A percentile compares a stretch with the other conserved stretches of the same genome.
Conservation (phyloP, 2,797 vertebrate species). For the Pipistrellus nathusii region DNA sequence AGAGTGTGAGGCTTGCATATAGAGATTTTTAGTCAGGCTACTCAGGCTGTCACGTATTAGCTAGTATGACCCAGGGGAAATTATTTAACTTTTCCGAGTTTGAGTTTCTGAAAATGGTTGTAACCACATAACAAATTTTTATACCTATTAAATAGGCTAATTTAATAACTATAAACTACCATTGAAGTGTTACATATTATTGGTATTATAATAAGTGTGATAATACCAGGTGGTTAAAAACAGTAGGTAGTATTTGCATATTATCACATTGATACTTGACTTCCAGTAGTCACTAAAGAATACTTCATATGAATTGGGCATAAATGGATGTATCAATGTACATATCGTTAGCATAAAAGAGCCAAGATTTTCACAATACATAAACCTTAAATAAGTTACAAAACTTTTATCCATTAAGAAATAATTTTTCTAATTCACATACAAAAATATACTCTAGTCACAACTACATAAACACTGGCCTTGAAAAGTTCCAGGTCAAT, state of each 20-base stretch:
- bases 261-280: background rate
- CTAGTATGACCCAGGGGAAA: background rate
- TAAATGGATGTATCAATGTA: background rate
- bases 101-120: background rate
- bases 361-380: background rate
- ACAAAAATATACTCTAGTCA: background rate
- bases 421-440: slow-evolving; percentile 48
- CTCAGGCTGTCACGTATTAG: background rate
- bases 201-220: background rate
- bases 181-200: background rate
- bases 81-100: background rate
- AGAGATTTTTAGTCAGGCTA: background rate
- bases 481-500: background rate
- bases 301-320: background rate
- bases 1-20: background rate
- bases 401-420: background rate
- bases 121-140: background rate
- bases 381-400: slow-evolving; percentile 13
- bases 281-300: background rate
- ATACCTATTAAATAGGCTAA: background rate
- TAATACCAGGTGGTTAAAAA: slow-evolving; percentile 17
- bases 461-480: slow-evolving; percentile 2
- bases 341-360: background rate
- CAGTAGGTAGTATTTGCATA: background rate
- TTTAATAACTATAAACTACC: background rate